These are phyloP conservation scores for Stictocephala bisonia DNA, from an alignment of 2,888 invertebrate genomes.

Conservation along the genomic window DNA sequence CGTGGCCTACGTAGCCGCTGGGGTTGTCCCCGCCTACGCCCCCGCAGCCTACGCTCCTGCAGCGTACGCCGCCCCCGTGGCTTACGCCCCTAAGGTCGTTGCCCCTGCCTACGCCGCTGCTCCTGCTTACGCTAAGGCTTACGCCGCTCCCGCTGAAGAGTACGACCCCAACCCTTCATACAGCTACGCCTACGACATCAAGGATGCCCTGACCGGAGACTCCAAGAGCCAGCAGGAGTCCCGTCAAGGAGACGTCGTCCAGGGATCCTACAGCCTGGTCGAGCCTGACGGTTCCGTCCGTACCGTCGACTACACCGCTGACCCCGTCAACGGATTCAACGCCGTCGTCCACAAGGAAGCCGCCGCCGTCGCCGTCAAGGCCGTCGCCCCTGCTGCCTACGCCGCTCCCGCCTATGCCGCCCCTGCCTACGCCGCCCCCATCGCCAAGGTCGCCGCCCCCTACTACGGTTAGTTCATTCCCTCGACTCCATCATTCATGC, in stretches of 20 bases:
- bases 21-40: slow-evolving; percentile 64
- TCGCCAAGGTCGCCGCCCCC: slow-evolving; percentile 64
- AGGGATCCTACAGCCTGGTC: neutral
- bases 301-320: slow-evolving; percentile 46
- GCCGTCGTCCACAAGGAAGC: slow-evolving; percentile 47
- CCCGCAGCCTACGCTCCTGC: slow-evolving; percentile 49
- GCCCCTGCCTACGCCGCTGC: slow-evolving; percentile 63
- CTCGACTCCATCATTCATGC: neutral
- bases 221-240: too few species aligned
- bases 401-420: slow-evolving; percentile 63
- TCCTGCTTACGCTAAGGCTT: slow-evolving; percentile 63
- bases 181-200: too few species aligned
- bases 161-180: slow-evolving; percentile 49
- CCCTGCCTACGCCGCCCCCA: slow-evolving; percentile 64
- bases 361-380: slow-evolving; percentile 48
- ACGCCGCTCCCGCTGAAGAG: slow-evolving; percentile 50
- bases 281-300: slow-evolving; percentile 25
- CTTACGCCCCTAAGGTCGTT: slow-evolving; percentile 57
- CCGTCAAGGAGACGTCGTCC: slow-evolving; percentile 24
- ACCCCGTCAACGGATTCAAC: slow-evolving; percentile 55
- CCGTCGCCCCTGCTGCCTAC: slow-evolving; percentile 53
- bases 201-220: slow-evolving; percentile 48
- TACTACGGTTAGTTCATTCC: slow-evolving; percentile 56
- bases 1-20: slow-evolving; percentile 60
- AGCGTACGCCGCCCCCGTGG: slow-evolving; percentile 45